A percentile compares a stretch with the other conserved stretches of the same genome.
Conservation (phyloP, 2,888 invertebrate genomes). For the Latheticus oryzae region DNA sequence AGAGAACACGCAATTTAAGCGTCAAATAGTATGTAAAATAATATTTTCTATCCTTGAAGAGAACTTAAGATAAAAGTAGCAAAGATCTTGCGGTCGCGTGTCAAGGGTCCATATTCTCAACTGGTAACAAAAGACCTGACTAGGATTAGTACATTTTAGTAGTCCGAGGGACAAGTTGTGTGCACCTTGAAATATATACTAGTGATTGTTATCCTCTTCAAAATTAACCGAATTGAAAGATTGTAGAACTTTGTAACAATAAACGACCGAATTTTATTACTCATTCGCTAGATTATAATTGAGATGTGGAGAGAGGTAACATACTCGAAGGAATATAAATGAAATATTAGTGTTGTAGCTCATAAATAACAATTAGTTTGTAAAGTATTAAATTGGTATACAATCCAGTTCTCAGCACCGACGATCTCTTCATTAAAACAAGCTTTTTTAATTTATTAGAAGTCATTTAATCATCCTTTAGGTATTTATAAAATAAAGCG, state of each 20-base stretch:
- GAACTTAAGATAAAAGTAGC: no score
- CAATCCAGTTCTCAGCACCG: conserved; percentile 56
- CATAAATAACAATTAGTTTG: conserved; percentile 63
- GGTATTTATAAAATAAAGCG: no score
- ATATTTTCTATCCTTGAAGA: no score
- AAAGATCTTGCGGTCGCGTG: conserved; percentile 51
- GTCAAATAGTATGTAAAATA: no score
- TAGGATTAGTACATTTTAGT: conserved; percentile 62
- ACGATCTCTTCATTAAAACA: conserved; percentile 59
- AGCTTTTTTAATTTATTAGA: conserved; percentile 52
- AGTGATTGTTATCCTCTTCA: conserved; percentile 35
- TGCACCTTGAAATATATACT: conserved; percentile 36
- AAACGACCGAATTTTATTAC: conserved; percentile 46
- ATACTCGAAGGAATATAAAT: conserved; percentile 55
- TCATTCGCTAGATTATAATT: conserved; percentile 48
- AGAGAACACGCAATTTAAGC: conserved; percentile 62
- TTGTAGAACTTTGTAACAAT: conserved; percentile 3
- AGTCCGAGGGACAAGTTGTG: conserved; percentile 45
- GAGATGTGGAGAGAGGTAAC: conserved; percentile 49
- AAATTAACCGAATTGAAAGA: conserved; percentile 7
- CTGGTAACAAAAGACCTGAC: conserved; percentile 59
- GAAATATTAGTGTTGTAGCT: conserved; percentile 57
- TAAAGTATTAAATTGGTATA: conserved; percentile 59
- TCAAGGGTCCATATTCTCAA: conserved; percentile 54
- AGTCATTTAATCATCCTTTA: conserved; percentile 49